Base-by-base conservation (phyloP, 2,888 invertebrate genomes). In the Andrena flavipes region DNA sequence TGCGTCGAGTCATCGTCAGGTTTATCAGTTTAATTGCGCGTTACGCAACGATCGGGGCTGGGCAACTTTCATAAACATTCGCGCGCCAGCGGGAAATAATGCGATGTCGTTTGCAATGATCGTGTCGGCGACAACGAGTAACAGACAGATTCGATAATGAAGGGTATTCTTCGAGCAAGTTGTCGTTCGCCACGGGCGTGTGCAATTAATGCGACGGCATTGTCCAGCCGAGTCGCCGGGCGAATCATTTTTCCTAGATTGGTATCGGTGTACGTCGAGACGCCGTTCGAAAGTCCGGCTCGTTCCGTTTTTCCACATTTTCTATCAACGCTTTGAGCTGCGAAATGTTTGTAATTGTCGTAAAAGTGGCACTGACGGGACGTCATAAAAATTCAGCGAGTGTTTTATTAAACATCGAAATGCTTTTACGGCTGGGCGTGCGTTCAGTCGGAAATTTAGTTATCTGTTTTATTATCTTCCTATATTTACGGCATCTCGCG, bases 11-110 rank as follows among this genome's bases (percentile, higher is more conserved):
- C 67, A 56, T 62, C 62, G 49, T 68, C 48, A n/a, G 48, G 60
- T 71, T 67, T 30, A 62, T 70, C 56, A 23, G 74, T 48, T 79
- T 69, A 84, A 84, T 75, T 83, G 64, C 78, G 63, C 56, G 84
- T 84, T 78, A 69, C 63, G 29, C 67, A 75, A 72, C 29, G 48
- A n/a, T 10, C 29, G 2, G 42, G 6, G 26, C 23, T 3, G 35
- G 48, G 33, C 62, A 64, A 64, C 71, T 84, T 84, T 78, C 75
- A 78, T 75, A 84, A 78, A 71, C 62, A 49, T 56, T 63, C 49
- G 56, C 16, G 10, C 35, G 62, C n/a, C 26, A 62, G 49, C 10
- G 51, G 4, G 42, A 35, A 62, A 70, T 60, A 80, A 81, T 75
- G 67, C 8, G 67, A 16, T 62, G 30, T 76, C 56, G 48, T 20